Evolutionary conservation across 2,113 vertebrate species (phyloP).

Genomic region (Calcarius ornatus): DNA sequence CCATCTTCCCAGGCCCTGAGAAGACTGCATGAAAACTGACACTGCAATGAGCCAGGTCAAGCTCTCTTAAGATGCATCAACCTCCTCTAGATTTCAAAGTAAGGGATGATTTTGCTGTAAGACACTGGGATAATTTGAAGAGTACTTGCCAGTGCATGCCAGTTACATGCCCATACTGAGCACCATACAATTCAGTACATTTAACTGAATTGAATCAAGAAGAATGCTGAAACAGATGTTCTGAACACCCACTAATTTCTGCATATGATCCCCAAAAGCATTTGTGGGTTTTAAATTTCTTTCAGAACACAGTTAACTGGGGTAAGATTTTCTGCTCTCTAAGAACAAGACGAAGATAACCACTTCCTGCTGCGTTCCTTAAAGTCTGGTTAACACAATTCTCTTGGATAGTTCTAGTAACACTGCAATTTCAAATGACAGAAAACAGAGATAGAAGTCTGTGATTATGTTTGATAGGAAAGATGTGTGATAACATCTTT

Average conservation of each 20-base stretch:
- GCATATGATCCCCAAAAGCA: not conserved
- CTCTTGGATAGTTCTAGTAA: not conserved
- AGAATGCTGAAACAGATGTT: not conserved
- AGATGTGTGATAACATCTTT: not conserved
- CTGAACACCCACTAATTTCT: not conserved
- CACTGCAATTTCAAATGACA: not conserved
- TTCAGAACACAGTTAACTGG: not conserved
- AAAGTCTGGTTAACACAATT: not conserved
- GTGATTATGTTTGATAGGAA: not conserved
- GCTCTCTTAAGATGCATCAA: not conserved
- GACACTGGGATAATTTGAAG: not conserved
- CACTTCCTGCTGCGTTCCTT: not conserved
- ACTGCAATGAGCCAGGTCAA: not conserved
- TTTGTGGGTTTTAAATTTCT: not conserved
- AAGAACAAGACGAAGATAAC: not conserved
- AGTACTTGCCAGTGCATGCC: not conserved
- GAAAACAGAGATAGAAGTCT: not conserved
- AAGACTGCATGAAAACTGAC: not conserved
- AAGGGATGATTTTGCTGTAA: not conserved
- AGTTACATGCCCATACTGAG: not conserved
- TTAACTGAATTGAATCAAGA: not conserved
- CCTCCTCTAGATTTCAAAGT: not conserved
- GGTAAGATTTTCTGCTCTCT: not conserved
- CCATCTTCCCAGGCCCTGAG: not conserved
- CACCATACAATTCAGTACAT: too few relatives aligned